phyloP scores from a whole-genome alignment of 2,797 vertebrate genomes.

The Sarcophilus harrisii region DNA sequence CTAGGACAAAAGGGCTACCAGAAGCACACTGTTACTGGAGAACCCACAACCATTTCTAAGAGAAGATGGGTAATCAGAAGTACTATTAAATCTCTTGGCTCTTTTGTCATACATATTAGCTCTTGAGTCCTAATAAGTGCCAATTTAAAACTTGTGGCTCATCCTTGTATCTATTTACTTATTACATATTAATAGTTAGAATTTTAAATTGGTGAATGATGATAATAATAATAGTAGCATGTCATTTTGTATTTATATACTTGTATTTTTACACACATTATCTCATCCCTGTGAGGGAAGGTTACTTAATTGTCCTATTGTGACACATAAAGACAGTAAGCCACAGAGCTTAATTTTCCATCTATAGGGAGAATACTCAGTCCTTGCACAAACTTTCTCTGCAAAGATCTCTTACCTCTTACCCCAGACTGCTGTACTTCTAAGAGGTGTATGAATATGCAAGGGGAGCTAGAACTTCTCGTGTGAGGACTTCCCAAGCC shows the following conservation, averaged over 20 bases:
- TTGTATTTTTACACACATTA: not conserved
- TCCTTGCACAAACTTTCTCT: not conserved
- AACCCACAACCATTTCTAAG: not conserved
- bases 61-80: not conserved
- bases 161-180: slow-evolving; percentile 27
- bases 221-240: not conserved
- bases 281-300: not conserved
- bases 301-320: not conserved
- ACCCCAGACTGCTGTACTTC: not conserved
- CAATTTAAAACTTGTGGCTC: slow-evolving; percentile 14
- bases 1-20: not conserved
- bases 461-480: not conserved
- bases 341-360: not conserved
- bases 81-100: not conserved
- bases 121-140: slow-evolving; percentile 7
- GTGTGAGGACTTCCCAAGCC: not conserved
- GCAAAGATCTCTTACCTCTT: not conserved
- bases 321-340: not conserved
- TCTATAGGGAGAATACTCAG: not conserved
- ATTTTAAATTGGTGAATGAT: not conserved
- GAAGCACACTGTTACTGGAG: not conserved
- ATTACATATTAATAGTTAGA: not conserved
- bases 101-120: slow-evolving; percentile 27
- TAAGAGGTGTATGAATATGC: not conserved
- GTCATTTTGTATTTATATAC: not conserved